phyloP scores from a whole-genome alignment of 2,113 vertebrate species.

The Capricornis sumatraensis region DNA sequence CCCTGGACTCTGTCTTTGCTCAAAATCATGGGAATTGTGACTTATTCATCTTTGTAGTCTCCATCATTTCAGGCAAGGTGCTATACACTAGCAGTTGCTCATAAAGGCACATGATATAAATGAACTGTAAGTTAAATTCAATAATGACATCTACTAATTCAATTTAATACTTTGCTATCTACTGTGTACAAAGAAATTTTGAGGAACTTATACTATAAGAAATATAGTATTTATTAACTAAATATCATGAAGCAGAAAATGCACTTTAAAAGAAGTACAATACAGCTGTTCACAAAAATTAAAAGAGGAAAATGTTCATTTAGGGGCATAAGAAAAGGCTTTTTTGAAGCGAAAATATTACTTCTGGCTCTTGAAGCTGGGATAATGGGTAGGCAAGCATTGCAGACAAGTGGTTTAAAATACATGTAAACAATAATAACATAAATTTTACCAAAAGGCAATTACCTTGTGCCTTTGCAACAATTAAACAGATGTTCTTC shows the following conservation, averaged over 20 bases:
- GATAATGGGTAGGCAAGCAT: not conserved
- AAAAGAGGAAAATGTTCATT: not conserved
- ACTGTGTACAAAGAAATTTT: not conserved
- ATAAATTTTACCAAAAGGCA: conserved; percentile 7
- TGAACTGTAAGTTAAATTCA: not conserved
- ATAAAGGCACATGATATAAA: not conserved
- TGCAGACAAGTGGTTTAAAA: not conserved
- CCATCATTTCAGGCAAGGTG: not conserved
- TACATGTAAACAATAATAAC: not conserved
- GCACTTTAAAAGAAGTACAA: not conserved
- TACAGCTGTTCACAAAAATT: not conserved
- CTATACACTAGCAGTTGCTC: not conserved
- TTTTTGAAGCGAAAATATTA: not conserved
- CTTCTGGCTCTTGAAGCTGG: not conserved
- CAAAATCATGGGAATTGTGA: not conserved
- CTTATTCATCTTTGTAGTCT: not conserved
- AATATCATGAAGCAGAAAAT: not conserved
- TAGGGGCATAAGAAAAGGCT: not conserved
- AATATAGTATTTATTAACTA: not conserved
- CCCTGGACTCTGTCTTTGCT: not conserved
- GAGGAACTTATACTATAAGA: not conserved
- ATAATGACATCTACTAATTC: not conserved
- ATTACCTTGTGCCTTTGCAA: not conserved
- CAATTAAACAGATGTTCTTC: not conserved
- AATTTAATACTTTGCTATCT: not conserved